A percentile compares a stretch with the other conserved stretches of the same genome.
Conservation (phyloP, 2,888 invertebrate genomes). For the Apamea sordens region DNA sequence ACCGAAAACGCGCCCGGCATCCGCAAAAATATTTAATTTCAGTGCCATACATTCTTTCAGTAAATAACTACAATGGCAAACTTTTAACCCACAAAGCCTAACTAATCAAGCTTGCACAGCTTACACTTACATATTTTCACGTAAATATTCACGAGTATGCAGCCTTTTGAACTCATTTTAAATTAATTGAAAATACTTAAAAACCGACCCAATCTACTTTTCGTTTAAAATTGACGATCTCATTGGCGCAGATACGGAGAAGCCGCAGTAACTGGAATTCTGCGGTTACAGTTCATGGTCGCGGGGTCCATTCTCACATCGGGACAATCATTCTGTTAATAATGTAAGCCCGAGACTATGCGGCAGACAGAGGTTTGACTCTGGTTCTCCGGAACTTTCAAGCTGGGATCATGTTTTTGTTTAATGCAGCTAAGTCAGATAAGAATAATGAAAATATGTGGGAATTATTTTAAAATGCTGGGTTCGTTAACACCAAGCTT, state of each 20-base stretch:
- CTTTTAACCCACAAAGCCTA: neutral
- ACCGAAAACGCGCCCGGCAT: slow-evolving; percentile 3
- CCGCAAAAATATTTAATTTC: slow-evolving; percentile 21
- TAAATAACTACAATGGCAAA: neutral
- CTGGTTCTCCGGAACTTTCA: neutral
- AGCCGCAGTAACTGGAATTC: slow-evolving; percentile 8
- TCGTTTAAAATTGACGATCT: slow-evolving; percentile 41
- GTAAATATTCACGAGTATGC: neutral
- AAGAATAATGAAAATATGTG: neutral
- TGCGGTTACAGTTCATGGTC: slow-evolving; percentile 21
- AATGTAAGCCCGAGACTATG: slow-evolving; percentile 9
- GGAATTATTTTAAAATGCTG: neutral
- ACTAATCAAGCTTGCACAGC: slow-evolving; percentile 4
- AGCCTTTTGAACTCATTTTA: neutral
- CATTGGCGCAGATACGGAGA: neutral
- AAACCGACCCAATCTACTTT: slow-evolving; percentile 17
- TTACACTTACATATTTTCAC: neutral
- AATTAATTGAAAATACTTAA: slow-evolving; percentile 5
- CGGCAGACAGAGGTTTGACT: neutral
- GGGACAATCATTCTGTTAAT: slow-evolving; percentile 24
- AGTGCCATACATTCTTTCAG: slow-evolving; percentile 7
- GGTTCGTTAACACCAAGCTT: neutral
- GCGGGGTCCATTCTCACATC: slow-evolving; percentile 14
- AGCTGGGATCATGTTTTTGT: neutral
- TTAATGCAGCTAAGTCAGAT: neutral